Conservation (phyloP, 2,888 invertebrate genomes). For the Stramonita haemastoma region DNA sequence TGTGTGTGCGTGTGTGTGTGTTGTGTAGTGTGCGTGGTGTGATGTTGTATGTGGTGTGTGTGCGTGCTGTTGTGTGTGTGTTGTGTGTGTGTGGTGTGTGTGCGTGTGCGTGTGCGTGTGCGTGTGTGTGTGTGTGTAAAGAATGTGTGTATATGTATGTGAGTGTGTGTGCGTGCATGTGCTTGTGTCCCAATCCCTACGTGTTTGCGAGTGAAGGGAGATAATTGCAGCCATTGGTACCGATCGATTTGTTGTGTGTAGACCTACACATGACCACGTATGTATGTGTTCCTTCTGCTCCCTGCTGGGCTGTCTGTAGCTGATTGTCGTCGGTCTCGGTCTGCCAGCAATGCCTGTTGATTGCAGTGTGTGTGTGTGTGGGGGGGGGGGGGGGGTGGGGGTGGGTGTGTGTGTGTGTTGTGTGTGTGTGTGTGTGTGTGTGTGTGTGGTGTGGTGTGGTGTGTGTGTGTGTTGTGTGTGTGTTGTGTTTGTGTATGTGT, state of each 20-base stretch:
- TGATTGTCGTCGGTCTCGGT: not conserved
- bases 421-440: not conserved
- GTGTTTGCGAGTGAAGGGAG: not conserved
- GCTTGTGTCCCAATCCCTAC: not conserved
- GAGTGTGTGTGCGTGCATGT: conserved; percentile 15
- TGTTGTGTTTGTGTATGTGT: not conserved
- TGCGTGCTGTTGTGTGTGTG: not conserved
- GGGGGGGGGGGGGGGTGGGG: too few relatives aligned
- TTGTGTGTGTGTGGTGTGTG: not conserved
- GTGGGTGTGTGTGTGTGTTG: too few relatives aligned
- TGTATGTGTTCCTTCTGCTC: not conserved
- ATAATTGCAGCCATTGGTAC: not conserved
- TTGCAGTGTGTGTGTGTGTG: too few relatives aligned
- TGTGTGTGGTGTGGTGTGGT: not conserved
- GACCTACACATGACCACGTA: not conserved
- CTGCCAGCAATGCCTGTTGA: not conserved
- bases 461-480: not conserved
- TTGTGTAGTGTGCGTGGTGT: not conserved
- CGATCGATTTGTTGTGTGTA: not conserved
- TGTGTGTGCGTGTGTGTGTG: not conserved
- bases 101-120: not conserved
- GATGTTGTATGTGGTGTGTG: not conserved
- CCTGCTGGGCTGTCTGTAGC: not conserved
- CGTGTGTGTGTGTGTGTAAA: not conserved
- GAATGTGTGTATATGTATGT: not conserved